Evolutionary conservation across 2,797 vertebrate genomes (phyloP).

Genomic region (Artibeus jamaicensis): DNA sequence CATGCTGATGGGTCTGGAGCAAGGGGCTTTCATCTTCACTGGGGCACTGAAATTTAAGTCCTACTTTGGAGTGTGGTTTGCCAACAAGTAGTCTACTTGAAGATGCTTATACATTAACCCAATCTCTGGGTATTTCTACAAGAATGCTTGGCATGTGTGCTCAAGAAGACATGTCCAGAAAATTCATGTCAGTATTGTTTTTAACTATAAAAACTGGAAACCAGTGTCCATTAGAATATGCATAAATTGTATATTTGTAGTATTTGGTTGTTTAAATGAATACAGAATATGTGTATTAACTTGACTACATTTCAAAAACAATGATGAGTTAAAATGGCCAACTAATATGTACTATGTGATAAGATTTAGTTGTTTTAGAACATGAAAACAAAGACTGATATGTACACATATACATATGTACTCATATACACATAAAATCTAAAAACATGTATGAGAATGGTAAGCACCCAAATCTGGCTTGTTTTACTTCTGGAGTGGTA

Average conservation of each 20-base stretch:
- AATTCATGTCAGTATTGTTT: neutral
- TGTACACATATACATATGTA: neutral
- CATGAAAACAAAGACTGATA: neutral
- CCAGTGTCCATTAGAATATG: neutral
- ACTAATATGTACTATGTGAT: neutral
- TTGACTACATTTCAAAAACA: neutral
- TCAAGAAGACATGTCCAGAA: neutral
- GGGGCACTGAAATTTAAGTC: neutral
- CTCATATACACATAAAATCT: neutral
- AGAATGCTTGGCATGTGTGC: neutral
- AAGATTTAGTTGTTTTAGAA: neutral
- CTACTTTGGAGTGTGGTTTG: neutral
- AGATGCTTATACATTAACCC: neutral
- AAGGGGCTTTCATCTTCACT: neutral
- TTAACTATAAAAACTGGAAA: conserved; percentile 22
- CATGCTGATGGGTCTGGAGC: neutral
- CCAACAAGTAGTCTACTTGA: neutral
- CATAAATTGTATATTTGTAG: neutral
- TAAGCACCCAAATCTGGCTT: neutral
- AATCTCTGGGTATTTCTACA: neutral
- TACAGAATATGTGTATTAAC: neutral
- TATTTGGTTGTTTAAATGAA: neutral
- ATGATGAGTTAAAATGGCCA: neutral
- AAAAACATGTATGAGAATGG: neutral
- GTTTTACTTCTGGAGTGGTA: neutral